Percentiles rank a stretch among this genome's conserved stretches.
Conservation (phyloP, 2,888 invertebrate genomes). For the Microctonus aethiopoides region DNA sequence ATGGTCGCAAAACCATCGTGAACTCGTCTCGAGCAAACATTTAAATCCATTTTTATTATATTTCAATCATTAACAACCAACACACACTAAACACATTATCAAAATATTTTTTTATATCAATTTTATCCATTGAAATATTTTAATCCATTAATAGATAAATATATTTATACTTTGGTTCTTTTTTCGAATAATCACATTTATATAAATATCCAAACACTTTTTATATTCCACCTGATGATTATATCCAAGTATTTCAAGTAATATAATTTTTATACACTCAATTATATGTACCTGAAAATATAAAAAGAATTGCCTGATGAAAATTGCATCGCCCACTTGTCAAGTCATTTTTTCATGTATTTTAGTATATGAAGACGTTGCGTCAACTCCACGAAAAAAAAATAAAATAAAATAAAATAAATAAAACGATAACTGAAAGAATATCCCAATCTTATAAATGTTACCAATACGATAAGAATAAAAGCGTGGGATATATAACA, state of each 20-base stretch:
- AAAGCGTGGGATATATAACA: slow-evolving; percentile 1
- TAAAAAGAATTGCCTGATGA: not conserved
- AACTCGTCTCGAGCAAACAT: slow-evolving; percentile 69
- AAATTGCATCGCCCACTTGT: not conserved
- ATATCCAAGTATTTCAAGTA: not conserved
- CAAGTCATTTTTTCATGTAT: not conserved
- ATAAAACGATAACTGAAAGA: too few relatives aligned
- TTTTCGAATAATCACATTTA: not conserved
- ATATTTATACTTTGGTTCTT: not conserved
- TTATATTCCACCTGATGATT: not conserved
- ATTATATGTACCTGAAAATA: not conserved
- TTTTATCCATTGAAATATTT: not conserved
- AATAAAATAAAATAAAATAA: not conserved
- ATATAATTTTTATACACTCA: not conserved
- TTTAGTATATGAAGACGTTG: not conserved
- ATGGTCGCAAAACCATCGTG: slow-evolving; percentile 92
- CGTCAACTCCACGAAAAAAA: not conserved
- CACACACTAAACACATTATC: not conserved
- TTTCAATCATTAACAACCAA: not conserved
- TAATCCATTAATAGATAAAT: too few relatives aligned
- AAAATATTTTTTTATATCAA: not conserved
- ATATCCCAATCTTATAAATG: not conserved
- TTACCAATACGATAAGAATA: slow-evolving; percentile 1
- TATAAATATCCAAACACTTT: not conserved
- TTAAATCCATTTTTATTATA: slow-evolving; percentile 54